Conservation (phyloP, 1,140 invertebrate species). For the Nephotettix cincticeps region DNA sequence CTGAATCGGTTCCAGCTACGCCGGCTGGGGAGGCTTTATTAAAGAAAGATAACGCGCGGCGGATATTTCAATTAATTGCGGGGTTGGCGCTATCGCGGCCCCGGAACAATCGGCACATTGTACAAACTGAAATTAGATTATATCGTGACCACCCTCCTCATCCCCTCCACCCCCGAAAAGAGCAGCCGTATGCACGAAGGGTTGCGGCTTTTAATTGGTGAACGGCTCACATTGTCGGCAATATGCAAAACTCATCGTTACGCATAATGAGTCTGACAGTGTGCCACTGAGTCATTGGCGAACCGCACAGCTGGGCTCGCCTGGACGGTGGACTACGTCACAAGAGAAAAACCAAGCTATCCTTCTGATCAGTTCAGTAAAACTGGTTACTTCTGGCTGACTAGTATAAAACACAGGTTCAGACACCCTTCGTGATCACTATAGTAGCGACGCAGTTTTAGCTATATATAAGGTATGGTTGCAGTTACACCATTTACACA, state of each 20-base stretch:
- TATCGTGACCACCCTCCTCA: conserved; percentile 7
- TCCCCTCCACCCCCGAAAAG: neutral
- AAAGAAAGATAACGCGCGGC: conserved; percentile 13
- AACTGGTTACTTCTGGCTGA: no score
- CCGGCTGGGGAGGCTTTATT: neutral
- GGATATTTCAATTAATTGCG: conserved; percentile 19
- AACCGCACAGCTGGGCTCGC: no score
- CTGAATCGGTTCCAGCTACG: neutral
- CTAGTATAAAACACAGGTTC: no score
- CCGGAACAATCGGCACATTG: conserved; percentile 21
- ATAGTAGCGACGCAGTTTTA: no score
- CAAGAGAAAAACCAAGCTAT: no score
- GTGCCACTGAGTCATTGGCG: neutral
- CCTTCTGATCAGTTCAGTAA: no score
- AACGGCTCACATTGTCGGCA: conserved; percentile 9
- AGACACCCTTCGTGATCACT: no score
- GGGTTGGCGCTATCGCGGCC: conserved; percentile 8
- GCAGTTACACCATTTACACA: no score
- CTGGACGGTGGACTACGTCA: no score
- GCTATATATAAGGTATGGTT: no score
- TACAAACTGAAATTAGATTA: conserved; percentile 23
- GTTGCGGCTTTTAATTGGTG: conserved; percentile 12
- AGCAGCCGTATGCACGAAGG: conserved; percentile 11
- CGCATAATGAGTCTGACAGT: neutral
- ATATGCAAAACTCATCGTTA: conserved; percentile 6